Percentiles rank a stretch among this genome's conserved stretches.
These are phyloP conservation scores for Turritopsis dohrnii DNA, from an alignment of 30 jellyfish, hydroid and myxozoan species.

Conservation along the genomic window DNA sequence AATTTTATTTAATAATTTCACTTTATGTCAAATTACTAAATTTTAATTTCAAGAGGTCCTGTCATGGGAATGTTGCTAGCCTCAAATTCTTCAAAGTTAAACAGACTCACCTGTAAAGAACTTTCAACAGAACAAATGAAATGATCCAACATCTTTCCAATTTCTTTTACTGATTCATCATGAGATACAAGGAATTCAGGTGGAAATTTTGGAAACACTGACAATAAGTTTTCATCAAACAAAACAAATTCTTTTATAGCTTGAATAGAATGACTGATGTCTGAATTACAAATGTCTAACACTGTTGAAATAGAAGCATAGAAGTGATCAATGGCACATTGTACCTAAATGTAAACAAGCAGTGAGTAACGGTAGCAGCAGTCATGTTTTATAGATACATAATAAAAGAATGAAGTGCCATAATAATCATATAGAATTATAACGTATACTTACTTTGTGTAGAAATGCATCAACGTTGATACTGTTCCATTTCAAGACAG, in stretches of 20 bases:
- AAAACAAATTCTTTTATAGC: conserved; percentile 35
- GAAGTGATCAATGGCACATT: conserved; percentile 40
- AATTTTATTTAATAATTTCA: too few species aligned
- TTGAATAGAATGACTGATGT: conserved; percentile 35
- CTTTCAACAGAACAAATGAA: conserved; percentile 41
- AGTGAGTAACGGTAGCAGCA: too few species aligned
- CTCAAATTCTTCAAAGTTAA: neutral
- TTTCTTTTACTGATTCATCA: neutral
- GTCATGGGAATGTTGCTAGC: too few species aligned
- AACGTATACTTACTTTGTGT: conserved; percentile 43
- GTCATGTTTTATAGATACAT: too few species aligned
- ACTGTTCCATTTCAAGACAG: conserved; percentile 68
- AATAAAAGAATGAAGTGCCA: too few species aligned
- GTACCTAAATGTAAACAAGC: conserved; percentile 28
- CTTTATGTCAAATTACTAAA: too few species aligned
- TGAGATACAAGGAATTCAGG: conserved; percentile 50
- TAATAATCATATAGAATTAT: neutral
- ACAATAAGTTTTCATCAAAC: conserved; percentile 19
- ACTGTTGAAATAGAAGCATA: conserved; percentile 42
- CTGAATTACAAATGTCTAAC: conserved; percentile 33
- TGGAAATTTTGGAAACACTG: conserved; percentile 25
- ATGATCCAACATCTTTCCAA: conserved; percentile 18
- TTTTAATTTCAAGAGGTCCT: too few species aligned
- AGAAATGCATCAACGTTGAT: conserved; percentile 70
- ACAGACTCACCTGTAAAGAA: conserved; percentile 44